Conservation (phyloP, 2,113 vertebrate species). For the Morone chrysops region DNA sequence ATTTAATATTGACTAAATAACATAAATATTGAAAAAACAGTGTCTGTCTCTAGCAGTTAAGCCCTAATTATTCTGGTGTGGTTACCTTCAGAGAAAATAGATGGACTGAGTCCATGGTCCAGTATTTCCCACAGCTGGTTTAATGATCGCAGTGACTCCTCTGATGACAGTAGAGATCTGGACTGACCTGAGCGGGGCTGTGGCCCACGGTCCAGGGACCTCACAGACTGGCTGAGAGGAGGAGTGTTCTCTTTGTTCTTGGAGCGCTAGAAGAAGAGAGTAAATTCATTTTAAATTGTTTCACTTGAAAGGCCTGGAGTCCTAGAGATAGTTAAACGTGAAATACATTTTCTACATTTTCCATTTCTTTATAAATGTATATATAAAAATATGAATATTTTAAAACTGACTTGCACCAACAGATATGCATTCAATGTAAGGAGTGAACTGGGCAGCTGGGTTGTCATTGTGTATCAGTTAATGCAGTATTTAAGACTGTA, state of each 20-base stretch:
- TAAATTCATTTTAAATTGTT: background rate
- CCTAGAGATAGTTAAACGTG: background rate
- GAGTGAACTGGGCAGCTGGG: background rate
- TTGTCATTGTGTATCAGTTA: background rate
- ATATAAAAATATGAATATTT: background rate
- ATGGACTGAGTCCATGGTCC: conserved; percentile 83
- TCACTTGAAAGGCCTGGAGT: background rate
- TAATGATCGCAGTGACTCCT: conserved; percentile 75
- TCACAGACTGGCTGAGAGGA: conserved; percentile 43
- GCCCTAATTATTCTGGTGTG: background rate
- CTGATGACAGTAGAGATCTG: conserved; percentile 68
- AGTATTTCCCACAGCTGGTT: conserved; percentile 86
- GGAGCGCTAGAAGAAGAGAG: conserved; percentile 34
- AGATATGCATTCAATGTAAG: background rate
- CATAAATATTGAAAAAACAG: background rate
- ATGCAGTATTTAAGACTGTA: background rate
- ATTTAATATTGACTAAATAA: background rate
- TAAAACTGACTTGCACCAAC: background rate
- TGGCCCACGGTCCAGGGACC: background rate
- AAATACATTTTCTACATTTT: background rate
- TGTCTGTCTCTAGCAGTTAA: background rate
- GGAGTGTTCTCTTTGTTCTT: conserved; percentile 71
- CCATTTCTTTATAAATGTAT: background rate
- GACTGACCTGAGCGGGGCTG: conserved; percentile 37
- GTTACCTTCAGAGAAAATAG: conserved; percentile 74